These are phyloP conservation scores for Palaemon carinicauda DNA, from an alignment of 1,140 invertebrate genomes.

Conservation along the genomic window DNA sequence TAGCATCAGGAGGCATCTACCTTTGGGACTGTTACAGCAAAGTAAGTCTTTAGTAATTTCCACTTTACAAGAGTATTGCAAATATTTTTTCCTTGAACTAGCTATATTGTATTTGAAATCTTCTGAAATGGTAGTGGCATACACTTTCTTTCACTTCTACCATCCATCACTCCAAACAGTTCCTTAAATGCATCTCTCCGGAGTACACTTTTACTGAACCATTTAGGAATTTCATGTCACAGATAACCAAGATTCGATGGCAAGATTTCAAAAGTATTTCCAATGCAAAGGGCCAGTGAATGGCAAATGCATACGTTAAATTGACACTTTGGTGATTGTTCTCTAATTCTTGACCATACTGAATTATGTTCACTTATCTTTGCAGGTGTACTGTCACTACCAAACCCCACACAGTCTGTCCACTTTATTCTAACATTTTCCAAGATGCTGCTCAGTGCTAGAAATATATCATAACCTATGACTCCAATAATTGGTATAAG, in stretches of 20 bases:
- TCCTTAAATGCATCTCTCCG: conserved; percentile 25
- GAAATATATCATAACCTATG: no score
- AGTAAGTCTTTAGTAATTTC: conserved; percentile 31
- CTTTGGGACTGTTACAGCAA: conserved; percentile 16
- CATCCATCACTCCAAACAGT: conserved; percentile 19
- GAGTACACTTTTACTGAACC: conserved; percentile 27
- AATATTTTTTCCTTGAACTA: conserved; percentile 24
- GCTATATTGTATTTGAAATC: conserved; percentile 28
- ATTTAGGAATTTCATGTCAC: conserved; percentile 28
- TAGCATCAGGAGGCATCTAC: conserved; percentile 22
- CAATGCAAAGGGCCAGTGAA: conserved; percentile 18
- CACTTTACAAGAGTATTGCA: conserved; percentile 33
- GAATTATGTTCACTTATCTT: no score
- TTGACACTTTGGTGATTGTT: conserved; percentile 29
- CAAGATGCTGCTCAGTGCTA: no score
- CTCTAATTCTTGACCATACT: no score
- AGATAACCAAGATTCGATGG: conserved; percentile 31
- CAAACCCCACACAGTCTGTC: no score
- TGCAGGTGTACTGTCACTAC: no score
- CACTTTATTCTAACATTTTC: no score
- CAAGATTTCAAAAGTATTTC: conserved; percentile 28
- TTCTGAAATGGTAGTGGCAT: conserved; percentile 31
- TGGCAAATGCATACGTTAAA: conserved; percentile 36
- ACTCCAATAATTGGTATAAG: no score
- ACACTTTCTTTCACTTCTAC: conserved; percentile 18